Evolutionary conservation across 2,888 invertebrate species (phyloP).

Genomic region (Spatulosminthurus flaviceps): DNA sequence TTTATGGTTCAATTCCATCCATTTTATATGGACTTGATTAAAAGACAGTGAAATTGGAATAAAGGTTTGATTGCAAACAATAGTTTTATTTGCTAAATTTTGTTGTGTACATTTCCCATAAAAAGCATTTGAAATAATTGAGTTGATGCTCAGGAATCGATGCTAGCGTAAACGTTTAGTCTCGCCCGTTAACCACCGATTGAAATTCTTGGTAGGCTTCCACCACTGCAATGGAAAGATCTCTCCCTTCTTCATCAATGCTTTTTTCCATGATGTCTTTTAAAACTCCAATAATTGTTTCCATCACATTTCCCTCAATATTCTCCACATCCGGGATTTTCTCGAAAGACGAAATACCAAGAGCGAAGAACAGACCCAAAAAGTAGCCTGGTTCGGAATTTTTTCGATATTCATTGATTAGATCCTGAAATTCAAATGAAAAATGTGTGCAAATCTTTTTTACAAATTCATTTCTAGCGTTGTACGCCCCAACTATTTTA

Average conservation of each 20-base stretch:
- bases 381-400: slow-evolving; percentile 1
- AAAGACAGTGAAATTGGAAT: not conserved
- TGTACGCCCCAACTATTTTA: too few species aligned
- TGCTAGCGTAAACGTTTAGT: too few species aligned
- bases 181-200: not conserved
- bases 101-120: too few species aligned
- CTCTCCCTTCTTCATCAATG: not conserved
- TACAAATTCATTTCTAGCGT: too few species aligned
- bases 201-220: not conserved
- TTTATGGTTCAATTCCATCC: slow-evolving; percentile 24
- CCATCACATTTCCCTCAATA: slow-evolving; percentile 33
- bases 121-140: too few species aligned
- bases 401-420: slow-evolving; percentile 27
- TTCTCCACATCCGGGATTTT: slow-evolving; percentile 20
- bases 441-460: too few species aligned
- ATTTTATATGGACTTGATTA: not conserved
- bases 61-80: not conserved
- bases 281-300: not conserved
- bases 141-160: too few species aligned
- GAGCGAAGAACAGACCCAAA: not conserved
- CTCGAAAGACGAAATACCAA: not conserved
- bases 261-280: not conserved
- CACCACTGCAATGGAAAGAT: slow-evolving; percentile 14
- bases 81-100: too few species aligned
- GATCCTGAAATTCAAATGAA: not conserved